Evolutionary conservation across 2,888 invertebrate genomes (phyloP).

Genomic region (Macrostomum cliftonense): DNA sequence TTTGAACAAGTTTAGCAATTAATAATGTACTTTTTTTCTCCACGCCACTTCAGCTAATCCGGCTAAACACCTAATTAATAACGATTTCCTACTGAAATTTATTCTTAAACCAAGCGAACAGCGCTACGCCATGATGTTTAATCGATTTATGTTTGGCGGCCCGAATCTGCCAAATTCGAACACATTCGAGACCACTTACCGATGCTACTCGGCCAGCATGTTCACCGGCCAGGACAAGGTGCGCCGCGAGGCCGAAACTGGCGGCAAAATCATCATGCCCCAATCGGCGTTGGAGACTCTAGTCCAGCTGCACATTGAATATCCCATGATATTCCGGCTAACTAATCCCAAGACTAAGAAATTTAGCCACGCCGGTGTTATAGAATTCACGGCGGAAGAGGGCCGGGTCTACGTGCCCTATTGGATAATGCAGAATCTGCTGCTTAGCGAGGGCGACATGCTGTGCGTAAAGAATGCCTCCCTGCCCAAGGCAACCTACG

Average conservation of each 20-base stretch:
- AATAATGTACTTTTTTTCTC: no score
- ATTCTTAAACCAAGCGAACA: no score
- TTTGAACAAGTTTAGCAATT: no score
- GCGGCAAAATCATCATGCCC: slow-evolving; percentile 96
- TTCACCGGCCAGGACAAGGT: slow-evolving; percentile 85
- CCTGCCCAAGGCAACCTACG: slow-evolving; percentile 80
- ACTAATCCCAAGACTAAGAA: slow-evolving; percentile 58
- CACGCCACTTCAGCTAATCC: no score
- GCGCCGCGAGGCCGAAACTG: slow-evolving; percentile 75
- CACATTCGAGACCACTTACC: slow-evolving; percentile 47
- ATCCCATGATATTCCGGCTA: slow-evolving; percentile 93
- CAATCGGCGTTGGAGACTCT: slow-evolving; percentile 75
- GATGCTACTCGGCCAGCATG: slow-evolving; percentile 59
- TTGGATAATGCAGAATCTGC: slow-evolving; percentile 93
- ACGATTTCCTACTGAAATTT: no score
- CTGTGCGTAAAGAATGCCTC: slow-evolving; percentile 76
- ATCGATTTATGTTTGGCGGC: slow-evolving; percentile 1
- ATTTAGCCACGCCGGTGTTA: slow-evolving; percentile 77
- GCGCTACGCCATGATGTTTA: no score
- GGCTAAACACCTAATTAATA: no score
- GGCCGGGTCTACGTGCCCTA: slow-evolving; percentile 91
- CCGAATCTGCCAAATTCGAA: not conserved
- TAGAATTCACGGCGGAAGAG: slow-evolving; percentile 96
- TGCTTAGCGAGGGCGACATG: slow-evolving; percentile 68
- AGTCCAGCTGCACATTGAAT: slow-evolving; percentile 91